Evolutionary conservation across 2,113 vertebrate species (phyloP), one percentile per base, ranked within the genome.

Genomic region (Helogale parvula): DNA sequence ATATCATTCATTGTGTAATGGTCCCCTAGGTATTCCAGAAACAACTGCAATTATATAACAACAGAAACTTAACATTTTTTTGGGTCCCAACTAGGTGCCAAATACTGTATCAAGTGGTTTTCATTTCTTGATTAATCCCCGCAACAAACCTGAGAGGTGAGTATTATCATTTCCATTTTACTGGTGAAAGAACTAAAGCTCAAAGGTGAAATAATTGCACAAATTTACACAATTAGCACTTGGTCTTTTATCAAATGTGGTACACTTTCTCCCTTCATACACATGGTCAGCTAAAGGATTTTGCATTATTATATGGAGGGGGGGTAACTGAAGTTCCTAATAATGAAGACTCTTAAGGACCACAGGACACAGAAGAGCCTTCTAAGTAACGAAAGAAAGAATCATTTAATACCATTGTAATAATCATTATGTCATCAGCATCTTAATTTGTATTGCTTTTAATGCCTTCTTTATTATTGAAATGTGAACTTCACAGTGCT

Each of bases 151-250:
- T 86, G 45, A 66, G 38, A 33, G n/a, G 54, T 60, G 77, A 25
- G 19, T 72, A 71, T 87, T 93, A 92, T 63, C 41, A 68, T 69
- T 52, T 87, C 54, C 19, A 76, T 96, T 88, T 81, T 91, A 72
- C 47, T 77, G 17, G 81, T 54, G 21, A 95, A 82, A 94, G 45
- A 92, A 93, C n/a, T 54, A 38, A 93, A 91, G 15, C 21, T 87
- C 47, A 50, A 91, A 90, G 63, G 50, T 63, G 95, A 95, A 93
- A 74, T 89, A 68, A 71, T 69, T 93, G 63, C 45, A 92, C 69
- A 97, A 66, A 57, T 71, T 54, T 69, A 41, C 79, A 87, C 66
- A 87, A 69, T 80, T 93, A 88, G 2, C 65, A 93, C 38, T 25
- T 66, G 41, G 27, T n/a, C 47, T 50, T 89, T 96, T 66, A 94